A percentile compares a stretch with the other conserved stretches of the same genome.
phyloP scores from a whole-genome alignment of 1,140 invertebrate species.

The Aphidius ervi region DNA sequence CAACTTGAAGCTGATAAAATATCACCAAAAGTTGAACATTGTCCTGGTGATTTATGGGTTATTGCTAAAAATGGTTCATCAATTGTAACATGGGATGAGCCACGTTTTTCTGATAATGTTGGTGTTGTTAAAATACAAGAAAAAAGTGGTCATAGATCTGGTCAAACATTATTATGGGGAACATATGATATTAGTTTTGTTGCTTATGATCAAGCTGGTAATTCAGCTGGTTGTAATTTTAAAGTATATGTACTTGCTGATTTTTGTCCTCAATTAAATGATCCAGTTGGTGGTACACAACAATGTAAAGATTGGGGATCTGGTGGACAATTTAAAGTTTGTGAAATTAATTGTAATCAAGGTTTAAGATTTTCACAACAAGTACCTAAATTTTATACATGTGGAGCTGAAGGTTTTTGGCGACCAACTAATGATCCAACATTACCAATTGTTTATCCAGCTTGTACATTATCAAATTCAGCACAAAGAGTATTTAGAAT shows the following conservation, averaged over 20 bases:
- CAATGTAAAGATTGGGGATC: slow-evolving; percentile 94
- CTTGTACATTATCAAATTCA: slow-evolving; percentile 81
- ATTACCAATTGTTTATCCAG: slow-evolving; percentile 80
- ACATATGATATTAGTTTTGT: slow-evolving; percentile 91
- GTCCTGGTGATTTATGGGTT: slow-evolving; percentile 90
- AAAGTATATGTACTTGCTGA: slow-evolving; percentile 88
- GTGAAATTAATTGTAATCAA: slow-evolving; percentile 81
- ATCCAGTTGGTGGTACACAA: slow-evolving; percentile 86
- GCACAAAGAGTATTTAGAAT: slow-evolving; percentile 91
- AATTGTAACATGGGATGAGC: slow-evolving; percentile 91
- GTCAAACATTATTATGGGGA: slow-evolving; percentile 89
- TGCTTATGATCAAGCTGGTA: slow-evolving; percentile 85
- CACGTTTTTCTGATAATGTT: slow-evolving; percentile 85
- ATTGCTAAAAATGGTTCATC: slow-evolving; percentile 88
- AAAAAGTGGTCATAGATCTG: slow-evolving; percentile 81
- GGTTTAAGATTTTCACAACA: slow-evolving; percentile 85
- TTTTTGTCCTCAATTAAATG: slow-evolving; percentile 81
- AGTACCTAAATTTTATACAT: slow-evolving; percentile 92
- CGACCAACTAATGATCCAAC: slow-evolving; percentile 76
- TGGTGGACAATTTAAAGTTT: slow-evolving; percentile 90
- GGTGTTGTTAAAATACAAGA: slow-evolving; percentile 76
- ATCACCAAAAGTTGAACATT: slow-evolving; percentile 81
- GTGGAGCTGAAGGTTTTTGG: slow-evolving; percentile 95
- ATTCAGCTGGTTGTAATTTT: slow-evolving; percentile 88
- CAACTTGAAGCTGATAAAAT: slow-evolving; percentile 79